Conservation (phyloP, 2,888 invertebrate species). For the Orthosia gothica region DNA sequence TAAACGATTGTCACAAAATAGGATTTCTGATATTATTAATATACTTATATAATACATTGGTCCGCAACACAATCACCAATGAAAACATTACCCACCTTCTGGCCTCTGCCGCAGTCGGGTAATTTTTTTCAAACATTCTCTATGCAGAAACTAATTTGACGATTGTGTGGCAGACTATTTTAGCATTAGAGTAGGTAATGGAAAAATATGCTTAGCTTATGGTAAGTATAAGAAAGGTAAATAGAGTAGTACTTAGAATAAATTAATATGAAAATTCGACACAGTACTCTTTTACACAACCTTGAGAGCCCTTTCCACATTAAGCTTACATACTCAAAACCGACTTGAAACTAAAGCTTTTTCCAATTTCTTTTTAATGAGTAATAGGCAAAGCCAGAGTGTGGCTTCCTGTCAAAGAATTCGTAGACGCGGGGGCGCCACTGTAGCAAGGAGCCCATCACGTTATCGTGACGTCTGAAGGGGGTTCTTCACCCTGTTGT, state of each 20-base stretch:
- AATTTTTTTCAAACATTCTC: slow-evolving; percentile 12
- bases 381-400: too few relatives aligned
- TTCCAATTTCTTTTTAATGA: too few relatives aligned
- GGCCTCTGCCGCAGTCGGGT: background rate
- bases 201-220: slow-evolving; percentile 64
- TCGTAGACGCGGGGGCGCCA: background rate
- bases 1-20: slow-evolving; percentile 84
- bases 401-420: background rate
- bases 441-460: background rate
- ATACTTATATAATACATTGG: slow-evolving; percentile 65
- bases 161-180: slow-evolving; percentile 32
- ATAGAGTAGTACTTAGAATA: slow-evolving; percentile 58
- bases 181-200: slow-evolving; percentile 56
- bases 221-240: slow-evolving; percentile 59
- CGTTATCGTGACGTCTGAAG: background rate
- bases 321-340: background rate
- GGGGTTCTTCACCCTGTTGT: background rate
- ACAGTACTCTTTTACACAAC: slow-evolving; percentile 64
- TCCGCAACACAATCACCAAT: slow-evolving; percentile 63
- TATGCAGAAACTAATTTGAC: slow-evolving; percentile 5
- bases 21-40: slow-evolving; percentile 74
- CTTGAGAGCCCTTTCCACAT: slow-evolving; percentile 58
- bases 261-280: slow-evolving; percentile 60
- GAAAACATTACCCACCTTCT: background rate
- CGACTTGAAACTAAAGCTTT: background rate